These are phyloP conservation scores for Heliconius sara DNA, from an alignment of 2,888 invertebrate species.

Conservation along the genomic window DNA sequence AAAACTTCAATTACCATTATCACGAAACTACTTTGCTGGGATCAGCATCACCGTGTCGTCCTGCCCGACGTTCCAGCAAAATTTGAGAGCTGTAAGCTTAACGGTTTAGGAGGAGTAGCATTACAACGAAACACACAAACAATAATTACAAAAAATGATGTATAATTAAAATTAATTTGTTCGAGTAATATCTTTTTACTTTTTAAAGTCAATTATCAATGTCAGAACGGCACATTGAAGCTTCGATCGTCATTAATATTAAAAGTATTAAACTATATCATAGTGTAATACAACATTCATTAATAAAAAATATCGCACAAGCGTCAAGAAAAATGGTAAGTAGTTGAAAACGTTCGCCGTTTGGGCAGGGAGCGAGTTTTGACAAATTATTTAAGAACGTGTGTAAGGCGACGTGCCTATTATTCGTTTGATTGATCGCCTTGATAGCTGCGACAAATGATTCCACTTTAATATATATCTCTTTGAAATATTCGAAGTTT, in stretches of 20 bases:
- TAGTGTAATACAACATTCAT: constrained; percentile 42
- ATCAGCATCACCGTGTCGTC: too few species aligned
- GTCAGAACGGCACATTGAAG: constrained; percentile 1
- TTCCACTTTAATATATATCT: constrained; percentile 67
- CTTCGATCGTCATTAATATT: constrained; percentile 44
- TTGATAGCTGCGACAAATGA: constrained; percentile 70
- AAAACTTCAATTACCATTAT: too few species aligned
- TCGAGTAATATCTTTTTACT: constrained; percentile 73
- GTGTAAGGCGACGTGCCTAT: constrained; percentile 76
- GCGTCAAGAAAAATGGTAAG: constrained; percentile 66
- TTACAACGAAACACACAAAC: too few species aligned
- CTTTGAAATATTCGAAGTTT: constrained; percentile 33
- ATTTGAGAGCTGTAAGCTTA: too few species aligned
- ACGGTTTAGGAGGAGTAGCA: too few species aligned
- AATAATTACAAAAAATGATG: constrained; percentile 49
- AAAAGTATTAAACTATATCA: constrained; percentile 19
- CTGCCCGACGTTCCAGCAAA: too few species aligned
- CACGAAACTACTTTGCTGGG: too few species aligned
- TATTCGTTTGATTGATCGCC: constrained; percentile 79
- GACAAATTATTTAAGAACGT: constrained; percentile 84
- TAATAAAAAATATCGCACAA: constrained; percentile 58
- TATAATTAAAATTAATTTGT: constrained; percentile 81
- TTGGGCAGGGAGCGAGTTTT: constrained; percentile 71
- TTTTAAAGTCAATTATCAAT: constrained; percentile 67
- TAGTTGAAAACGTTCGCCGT: constrained; percentile 62